A percentile compares a stretch with the other conserved stretches of the same genome.
Evolutionary conservation across 1,140 invertebrate species (phyloP).

Genomic region (Trachymyrmex septentrionalis): DNA sequence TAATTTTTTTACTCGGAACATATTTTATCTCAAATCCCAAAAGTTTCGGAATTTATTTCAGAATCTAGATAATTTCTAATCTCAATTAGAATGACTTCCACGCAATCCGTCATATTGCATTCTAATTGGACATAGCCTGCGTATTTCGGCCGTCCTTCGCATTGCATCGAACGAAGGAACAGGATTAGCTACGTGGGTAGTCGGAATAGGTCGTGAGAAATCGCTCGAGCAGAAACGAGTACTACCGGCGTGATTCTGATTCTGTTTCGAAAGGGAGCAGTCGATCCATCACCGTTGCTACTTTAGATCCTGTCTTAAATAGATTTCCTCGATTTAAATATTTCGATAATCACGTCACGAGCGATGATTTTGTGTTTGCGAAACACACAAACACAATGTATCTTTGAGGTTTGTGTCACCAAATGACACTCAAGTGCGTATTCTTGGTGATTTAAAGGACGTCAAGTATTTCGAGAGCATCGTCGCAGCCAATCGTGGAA

Average conservation of each 20-base stretch:
- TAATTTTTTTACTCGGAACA: background rate
- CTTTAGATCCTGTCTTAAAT: background rate
- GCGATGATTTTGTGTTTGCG: slow-evolving; percentile 5
- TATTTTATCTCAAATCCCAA: background rate
- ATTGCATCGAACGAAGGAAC: slow-evolving; percentile 66
- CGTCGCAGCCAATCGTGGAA: background rate
- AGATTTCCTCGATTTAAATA: background rate
- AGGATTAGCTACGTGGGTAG: slow-evolving; percentile 68
- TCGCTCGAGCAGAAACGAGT: slow-evolving; percentile 46
- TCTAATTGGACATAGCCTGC: slow-evolving; percentile 60
- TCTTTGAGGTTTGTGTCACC: background rate
- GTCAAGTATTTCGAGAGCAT: background rate
- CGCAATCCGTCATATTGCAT: background rate
- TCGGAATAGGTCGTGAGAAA: slow-evolving; percentile 66
- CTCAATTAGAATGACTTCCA: slow-evolving; percentile 6
- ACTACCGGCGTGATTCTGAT: slow-evolving; percentile 24
- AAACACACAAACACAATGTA: background rate
- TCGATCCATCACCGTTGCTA: slow-evolving; percentile 39
- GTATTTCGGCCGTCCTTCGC: slow-evolving; percentile 62
- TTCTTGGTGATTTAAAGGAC: background rate
- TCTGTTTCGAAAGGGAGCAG: slow-evolving; percentile 7
- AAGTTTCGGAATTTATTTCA: background rate
- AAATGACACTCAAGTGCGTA: background rate
- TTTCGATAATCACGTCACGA: background rate
- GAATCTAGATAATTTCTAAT: background rate